Evolutionary conservation across 2,113 vertebrate species (phyloP).

Genomic region (Alligator mississippiensis): DNA sequence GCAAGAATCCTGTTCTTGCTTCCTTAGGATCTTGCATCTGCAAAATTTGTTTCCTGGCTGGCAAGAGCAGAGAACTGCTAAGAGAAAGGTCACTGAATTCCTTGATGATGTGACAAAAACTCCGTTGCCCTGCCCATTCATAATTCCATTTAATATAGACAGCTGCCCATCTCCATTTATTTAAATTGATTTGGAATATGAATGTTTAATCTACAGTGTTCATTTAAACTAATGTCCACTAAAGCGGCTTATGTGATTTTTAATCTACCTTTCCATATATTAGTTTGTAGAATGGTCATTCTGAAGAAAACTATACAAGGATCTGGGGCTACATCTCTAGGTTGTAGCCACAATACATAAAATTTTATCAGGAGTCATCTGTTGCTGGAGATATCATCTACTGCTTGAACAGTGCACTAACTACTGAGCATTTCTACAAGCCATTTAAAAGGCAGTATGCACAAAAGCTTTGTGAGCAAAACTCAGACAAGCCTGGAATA

Average conservation of each 20-base stretch:
- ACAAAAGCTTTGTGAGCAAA: neutral
- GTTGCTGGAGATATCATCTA: neutral
- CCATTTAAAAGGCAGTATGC: neutral
- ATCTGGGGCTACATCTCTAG: constrained; percentile 11
- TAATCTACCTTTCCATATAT: constrained; percentile 54
- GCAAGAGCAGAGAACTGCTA: neutral
- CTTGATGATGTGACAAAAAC: neutral
- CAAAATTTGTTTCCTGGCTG: neutral
- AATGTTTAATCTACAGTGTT: constrained; percentile 32
- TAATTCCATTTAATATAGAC: neutral
- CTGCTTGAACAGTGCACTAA: neutral
- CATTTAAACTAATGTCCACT: constrained; percentile 62
- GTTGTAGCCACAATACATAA: neutral
- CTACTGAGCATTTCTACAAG: neutral
- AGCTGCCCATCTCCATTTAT: constrained; percentile 44
- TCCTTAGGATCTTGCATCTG: neutral
- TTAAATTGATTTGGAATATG: constrained; percentile 48
- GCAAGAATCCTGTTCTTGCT: neutral
- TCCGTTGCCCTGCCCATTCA: neutral
- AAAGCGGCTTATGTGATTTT: constrained; percentile 66
- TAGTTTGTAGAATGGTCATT: constrained; percentile 35
- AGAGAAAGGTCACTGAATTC: neutral
- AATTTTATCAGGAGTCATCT: neutral
- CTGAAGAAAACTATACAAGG: constrained; percentile 25
- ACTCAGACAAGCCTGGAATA: neutral